phyloP scores from a whole-genome alignment of 2,113 vertebrate species.

The Uropsilus gracilis region DNA sequence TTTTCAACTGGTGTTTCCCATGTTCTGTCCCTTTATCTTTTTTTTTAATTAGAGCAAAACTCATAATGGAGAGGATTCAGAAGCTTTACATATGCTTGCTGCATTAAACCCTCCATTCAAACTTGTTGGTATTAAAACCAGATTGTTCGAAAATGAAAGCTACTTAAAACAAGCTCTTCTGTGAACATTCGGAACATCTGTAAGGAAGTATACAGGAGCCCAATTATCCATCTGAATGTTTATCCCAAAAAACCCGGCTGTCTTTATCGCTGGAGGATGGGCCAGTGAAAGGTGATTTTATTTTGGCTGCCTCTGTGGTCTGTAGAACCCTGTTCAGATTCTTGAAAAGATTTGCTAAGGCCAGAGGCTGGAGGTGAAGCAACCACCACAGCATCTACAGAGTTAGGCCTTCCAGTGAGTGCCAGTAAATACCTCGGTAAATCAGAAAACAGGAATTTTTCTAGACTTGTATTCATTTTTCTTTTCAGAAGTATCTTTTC shows the following conservation, averaged over 20 bases:
- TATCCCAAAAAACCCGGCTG: not conserved
- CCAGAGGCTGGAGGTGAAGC: not conserved
- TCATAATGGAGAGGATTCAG: not conserved
- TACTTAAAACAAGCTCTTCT: conserved; percentile 47
- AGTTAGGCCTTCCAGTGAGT: not conserved
- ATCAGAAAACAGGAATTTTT: conserved; percentile 54
- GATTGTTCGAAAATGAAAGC: conserved; percentile 19
- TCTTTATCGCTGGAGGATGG: not conserved
- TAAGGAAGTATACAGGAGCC: conserved; percentile 37
- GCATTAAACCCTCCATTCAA: conserved; percentile 18
- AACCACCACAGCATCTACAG: not conserved
- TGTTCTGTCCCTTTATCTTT: not conserved
- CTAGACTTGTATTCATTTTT: conserved; percentile 47
- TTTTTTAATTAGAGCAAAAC: not conserved
- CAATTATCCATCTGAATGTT: conserved; percentile 28
- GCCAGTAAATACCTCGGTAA: conserved; percentile 40
- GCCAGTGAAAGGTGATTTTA: conserved; percentile 25
- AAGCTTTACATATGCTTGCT: not conserved
- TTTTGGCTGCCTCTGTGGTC: not conserved
- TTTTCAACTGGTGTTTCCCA: not conserved
- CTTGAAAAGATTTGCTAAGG: not conserved
- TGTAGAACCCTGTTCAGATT: not conserved
- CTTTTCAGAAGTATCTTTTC: conserved; percentile 60
- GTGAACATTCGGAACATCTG: conserved; percentile 24
- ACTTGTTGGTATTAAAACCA: conserved; percentile 54